phyloP scores from a whole-genome alignment of 2,113 vertebrate genomes.

The Daboia siamensis region DNA sequence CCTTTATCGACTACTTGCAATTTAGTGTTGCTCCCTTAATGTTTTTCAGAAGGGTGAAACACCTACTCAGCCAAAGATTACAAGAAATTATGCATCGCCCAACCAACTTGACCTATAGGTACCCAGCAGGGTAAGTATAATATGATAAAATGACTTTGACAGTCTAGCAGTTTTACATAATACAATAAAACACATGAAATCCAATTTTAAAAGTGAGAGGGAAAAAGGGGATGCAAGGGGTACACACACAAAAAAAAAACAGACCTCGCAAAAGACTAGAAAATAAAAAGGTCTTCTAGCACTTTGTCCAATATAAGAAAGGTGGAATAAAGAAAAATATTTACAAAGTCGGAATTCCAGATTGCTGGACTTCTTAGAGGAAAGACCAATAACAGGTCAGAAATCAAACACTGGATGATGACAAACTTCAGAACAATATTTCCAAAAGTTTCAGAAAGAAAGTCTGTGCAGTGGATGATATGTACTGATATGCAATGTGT shows the following conservation, averaged over 20 bases:
- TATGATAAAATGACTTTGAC: constrained; percentile 23
- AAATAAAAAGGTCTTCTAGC: neutral
- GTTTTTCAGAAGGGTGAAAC: neutral
- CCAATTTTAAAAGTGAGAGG: neutral
- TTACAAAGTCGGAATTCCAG: neutral
- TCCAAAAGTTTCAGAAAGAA: neutral
- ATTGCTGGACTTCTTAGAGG: neutral
- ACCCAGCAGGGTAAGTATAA: neutral
- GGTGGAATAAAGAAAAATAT: neutral
- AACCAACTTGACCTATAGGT: constrained; percentile 13
- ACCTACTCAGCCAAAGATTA: neutral
- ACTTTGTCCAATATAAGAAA: neutral
- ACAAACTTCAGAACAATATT: neutral
- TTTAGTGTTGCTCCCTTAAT: neutral
- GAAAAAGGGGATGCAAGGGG: neutral
- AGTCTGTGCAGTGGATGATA: neutral
- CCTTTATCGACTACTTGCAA: accelerated
- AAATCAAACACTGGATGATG: neutral
- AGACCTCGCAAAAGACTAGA: neutral
- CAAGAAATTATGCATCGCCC: constrained; percentile 2
- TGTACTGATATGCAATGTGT: neutral
- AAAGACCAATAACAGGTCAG: neutral
- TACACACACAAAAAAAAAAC: neutral
- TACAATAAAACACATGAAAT: constrained; percentile 21
- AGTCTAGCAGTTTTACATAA: constrained; percentile 9